Evolutionary conservation across 2,113 vertebrate genomes (phyloP), one percentile per base, ranked within the genome.

Genomic region (Callorhinus ursinus): DNA sequence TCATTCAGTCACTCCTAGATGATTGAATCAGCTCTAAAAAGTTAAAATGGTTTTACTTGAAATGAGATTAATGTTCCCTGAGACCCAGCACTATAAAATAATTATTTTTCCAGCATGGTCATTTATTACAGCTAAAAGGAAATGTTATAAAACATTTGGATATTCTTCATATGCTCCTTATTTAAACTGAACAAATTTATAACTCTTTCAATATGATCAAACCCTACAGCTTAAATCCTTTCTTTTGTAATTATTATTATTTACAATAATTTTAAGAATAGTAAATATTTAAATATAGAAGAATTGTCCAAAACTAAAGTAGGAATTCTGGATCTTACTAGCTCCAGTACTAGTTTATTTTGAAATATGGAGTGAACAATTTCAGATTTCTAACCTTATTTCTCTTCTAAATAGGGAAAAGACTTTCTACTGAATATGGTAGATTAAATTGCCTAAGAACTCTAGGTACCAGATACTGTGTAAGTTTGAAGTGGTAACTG

Each of bases 71-170:
- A 88, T 97, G 77, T 95, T 94, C 61, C 22, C 42, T 71, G 81
- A 96, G 76, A 88, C 14, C 63, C 9, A 76, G 12, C n/a, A 95
- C 57, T 82, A 71, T 95, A 93, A 97, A 90, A 83, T 93, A 93
- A 92, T 95, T 88, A 36, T 95, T 96, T 96, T 94, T 81, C 42
- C 18, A 82, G 21, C 19, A 39, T 71, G 53, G 33, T 65, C 63
- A 85, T 93, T 97, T 96, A 81, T 96, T 96, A 81, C 1, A 90
- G 88, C 88, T 97, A 67, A 77, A 95, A 51, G 22, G 36, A 95
- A 93, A 88, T 93, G 31, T 63, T 93, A 76, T 83, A 80, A 97
- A 97, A 84, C 81, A 88, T 82, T 96, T 88, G 71, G 39, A 61
- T 94, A 89, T 51, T 96, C 61, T 24, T 93, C 53, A 89, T 88